phyloP scores from a whole-genome alignment of 1,140 invertebrate species.

The Dendrolimus kikuchii region DNA sequence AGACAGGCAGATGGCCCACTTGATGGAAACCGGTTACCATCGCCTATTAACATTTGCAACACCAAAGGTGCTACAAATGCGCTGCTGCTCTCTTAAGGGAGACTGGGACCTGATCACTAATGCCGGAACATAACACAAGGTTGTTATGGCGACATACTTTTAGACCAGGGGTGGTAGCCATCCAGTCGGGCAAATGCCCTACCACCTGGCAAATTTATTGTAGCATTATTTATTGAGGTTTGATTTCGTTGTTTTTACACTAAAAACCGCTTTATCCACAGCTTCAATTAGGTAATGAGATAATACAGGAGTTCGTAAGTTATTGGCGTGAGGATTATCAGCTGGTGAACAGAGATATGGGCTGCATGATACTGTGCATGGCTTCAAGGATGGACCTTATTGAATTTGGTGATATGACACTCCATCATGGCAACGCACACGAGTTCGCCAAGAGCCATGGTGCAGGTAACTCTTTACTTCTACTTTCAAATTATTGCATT shows the following conservation, averaged over 20 bases:
- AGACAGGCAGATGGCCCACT: too few relatives aligned
- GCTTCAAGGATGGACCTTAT: constrained; percentile 41
- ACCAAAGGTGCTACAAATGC: too few relatives aligned
- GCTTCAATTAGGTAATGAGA: constrained; percentile 34
- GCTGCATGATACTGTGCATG: constrained; percentile 52
- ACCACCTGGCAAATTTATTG: too few relatives aligned
- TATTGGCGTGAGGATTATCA: constrained; percentile 55
- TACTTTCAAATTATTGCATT: neutral
- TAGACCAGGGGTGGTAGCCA: too few relatives aligned
- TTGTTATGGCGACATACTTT: too few relatives aligned
- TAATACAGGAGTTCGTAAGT: constrained; percentile 46
- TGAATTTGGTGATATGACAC: constrained; percentile 27
- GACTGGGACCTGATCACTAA: too few relatives aligned
- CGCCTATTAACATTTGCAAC: too few relatives aligned
- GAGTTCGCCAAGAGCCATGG: constrained; percentile 51
- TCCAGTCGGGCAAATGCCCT: too few relatives aligned
- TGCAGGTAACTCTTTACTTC: constrained; percentile 30
- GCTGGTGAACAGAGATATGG: constrained; percentile 40
- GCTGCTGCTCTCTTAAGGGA: too few relatives aligned
- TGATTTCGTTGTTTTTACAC: constrained; percentile 1
- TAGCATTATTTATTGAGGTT: neutral
- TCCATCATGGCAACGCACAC: constrained; percentile 48
- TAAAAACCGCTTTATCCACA: constrained; percentile 14
- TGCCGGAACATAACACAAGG: too few relatives aligned
- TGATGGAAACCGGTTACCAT: too few relatives aligned